These are phyloP conservation scores for Mergus octosetaceus DNA, from an alignment of 2,797 vertebrate genomes.

Conservation along the genomic window DNA sequence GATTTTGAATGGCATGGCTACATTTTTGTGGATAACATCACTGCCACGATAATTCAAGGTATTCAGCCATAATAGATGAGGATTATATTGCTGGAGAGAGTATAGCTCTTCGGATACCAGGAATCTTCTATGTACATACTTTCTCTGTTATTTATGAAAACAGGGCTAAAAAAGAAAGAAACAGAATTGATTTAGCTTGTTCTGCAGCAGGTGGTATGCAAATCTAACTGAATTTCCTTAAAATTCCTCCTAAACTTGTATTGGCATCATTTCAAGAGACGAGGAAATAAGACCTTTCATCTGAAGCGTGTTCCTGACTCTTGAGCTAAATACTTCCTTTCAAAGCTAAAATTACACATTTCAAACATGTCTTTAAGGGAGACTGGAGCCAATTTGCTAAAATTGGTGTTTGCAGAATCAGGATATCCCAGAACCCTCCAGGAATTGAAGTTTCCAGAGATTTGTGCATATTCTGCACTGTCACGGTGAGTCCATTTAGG, in stretches of 20 bases:
- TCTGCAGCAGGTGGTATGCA: background rate
- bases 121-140: background rate
- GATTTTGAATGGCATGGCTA: background rate
- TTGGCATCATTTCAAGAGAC: background rate
- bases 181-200: background rate
- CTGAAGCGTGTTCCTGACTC: conserved; percentile 6
- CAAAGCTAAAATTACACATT: conserved; percentile 51
- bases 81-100: background rate
- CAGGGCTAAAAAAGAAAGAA: background rate
- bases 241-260: background rate
- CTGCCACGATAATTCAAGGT: background rate
- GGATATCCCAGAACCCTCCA: background rate
- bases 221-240: background rate
- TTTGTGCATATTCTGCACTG: background rate
- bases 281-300: conserved; percentile 29
- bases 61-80: background rate
- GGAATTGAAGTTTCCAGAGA: conserved; percentile 14
- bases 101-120: background rate
- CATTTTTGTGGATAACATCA: background rate
- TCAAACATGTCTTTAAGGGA: conserved; percentile 33
- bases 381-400: conserved; percentile 26
- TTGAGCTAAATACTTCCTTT: conserved; percentile 47
- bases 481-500: background rate
- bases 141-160: conserved; percentile 10
- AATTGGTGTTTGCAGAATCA: conserved; percentile 26